Conservation (phyloP, 2,797 vertebrate species). For the Setipinna tenuifilis region DNA sequence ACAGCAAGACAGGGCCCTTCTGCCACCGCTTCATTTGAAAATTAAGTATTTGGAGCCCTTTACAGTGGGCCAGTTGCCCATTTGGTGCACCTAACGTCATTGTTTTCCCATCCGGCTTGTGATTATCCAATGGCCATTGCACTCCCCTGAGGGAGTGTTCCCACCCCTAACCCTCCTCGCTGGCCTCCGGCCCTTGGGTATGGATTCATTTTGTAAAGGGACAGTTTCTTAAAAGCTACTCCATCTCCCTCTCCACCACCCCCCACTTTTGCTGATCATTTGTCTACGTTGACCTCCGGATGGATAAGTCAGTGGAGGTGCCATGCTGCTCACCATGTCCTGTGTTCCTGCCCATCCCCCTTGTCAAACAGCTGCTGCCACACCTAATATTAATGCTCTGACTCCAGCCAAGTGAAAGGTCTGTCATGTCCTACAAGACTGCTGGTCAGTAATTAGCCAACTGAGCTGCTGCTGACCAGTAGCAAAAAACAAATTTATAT, state of each 20-base stretch:
- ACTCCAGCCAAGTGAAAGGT: background rate
- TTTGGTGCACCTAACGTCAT: conserved; percentile 40
- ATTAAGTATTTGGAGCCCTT: conserved; percentile 23
- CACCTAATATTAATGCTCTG: background rate
- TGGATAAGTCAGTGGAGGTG: background rate
- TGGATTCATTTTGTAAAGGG: conserved; percentile 45
- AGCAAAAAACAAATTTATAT: background rate
- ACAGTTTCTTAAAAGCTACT: conserved; percentile 34
- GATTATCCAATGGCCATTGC: conserved; percentile 34
- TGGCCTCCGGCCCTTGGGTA: background rate
- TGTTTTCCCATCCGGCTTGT: conserved; percentile 47
- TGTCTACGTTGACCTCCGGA: conserved; percentile 39
- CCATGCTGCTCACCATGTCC: conserved; percentile 1
- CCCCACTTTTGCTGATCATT: conserved; percentile 35
- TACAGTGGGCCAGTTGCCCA: conserved; percentile 51
- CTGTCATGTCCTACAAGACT: background rate
- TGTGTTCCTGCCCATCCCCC: background rate
- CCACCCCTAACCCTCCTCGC: conserved; percentile 29
- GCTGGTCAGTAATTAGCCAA: background rate
- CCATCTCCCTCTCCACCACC: conserved; percentile 15
- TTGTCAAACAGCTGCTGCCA: background rate
- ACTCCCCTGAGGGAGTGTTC: conserved; percentile 49
- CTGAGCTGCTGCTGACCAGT: background rate
- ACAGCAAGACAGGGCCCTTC: conserved; percentile 60
- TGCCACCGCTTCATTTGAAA: conserved; percentile 11